Conservation (phyloP, 2,113 vertebrate genomes). For the Siphamia tubifer region DNA sequence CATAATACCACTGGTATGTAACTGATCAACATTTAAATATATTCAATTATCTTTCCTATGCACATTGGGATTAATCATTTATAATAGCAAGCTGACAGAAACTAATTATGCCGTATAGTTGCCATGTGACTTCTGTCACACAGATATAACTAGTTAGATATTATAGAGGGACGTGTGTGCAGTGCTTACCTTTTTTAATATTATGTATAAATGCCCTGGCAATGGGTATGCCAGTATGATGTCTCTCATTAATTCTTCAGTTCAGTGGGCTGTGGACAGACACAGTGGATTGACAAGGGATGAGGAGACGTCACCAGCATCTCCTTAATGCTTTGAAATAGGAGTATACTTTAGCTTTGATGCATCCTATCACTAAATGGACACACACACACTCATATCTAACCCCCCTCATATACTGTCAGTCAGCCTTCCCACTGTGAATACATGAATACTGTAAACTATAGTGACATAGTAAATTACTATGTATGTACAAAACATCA, state of each 20-base stretch:
- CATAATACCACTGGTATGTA: neutral
- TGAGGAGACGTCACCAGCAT: constrained; percentile 44
- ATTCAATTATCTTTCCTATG: constrained; percentile 56
- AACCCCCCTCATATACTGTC: constrained; percentile 17
- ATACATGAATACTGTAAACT: constrained; percentile 55
- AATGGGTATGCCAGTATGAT: constrained; percentile 51
- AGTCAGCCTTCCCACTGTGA: constrained; percentile 29
- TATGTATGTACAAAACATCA: constrained; percentile 1
- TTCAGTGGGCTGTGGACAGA: constrained; percentile 70
- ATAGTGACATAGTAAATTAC: constrained; percentile 46
- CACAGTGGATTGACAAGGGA: constrained; percentile 64
- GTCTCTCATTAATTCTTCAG: constrained; percentile 77
- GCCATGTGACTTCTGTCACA: constrained; percentile 32
- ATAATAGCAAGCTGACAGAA: constrained; percentile 20
- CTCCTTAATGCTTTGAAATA: constrained; percentile 58
- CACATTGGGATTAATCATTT: constrained; percentile 61
- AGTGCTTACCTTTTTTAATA: constrained; percentile 59
- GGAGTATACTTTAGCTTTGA: constrained; percentile 57
- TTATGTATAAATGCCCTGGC: constrained; percentile 51
- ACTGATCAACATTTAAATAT: constrained; percentile 43
- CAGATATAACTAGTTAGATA: constrained; percentile 20
- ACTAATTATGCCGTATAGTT: constrained; percentile 26
- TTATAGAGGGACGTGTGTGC: constrained; percentile 27
- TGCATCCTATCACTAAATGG: constrained; percentile 55
- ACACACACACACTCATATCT: constrained; percentile 2